Evolutionary conservation across 92 coral and sea anemone genomes (phyloP).

Genomic region (Zoanthus sociatus): DNA sequence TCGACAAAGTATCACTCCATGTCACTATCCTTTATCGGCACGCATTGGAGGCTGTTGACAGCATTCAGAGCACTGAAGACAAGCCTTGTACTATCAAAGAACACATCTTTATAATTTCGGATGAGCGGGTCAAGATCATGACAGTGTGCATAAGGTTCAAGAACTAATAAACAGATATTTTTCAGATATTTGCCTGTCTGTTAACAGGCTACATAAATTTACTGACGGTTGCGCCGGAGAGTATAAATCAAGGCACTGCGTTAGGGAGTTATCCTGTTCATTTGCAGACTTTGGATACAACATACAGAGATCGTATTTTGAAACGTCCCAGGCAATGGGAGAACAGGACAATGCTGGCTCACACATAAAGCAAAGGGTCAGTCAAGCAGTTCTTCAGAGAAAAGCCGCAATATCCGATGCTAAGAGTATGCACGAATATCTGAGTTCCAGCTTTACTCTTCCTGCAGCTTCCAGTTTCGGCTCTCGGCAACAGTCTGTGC

Average conservation of each 20-base stretch:
- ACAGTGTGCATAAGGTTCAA: too few relatives aligned
- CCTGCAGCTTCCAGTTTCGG: slow-evolving; percentile 56
- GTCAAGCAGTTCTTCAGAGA: slow-evolving; percentile 45
- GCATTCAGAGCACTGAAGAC: slow-evolving; percentile 49
- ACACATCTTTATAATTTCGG: slow-evolving; percentile 51
- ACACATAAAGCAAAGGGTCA: slow-evolving; percentile 45
- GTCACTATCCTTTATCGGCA: slow-evolving; percentile 36
- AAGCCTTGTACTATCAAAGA: slow-evolving; percentile 56
- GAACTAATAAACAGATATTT: slow-evolving; percentile 30
- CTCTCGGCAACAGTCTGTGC: slow-evolving; percentile 43
- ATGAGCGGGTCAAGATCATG: slow-evolving; percentile 24
- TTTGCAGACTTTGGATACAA: slow-evolving; percentile 44
- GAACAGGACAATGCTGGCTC: background rate
- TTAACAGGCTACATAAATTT: slow-evolving; percentile 40
- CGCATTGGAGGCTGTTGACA: slow-evolving; percentile 54
- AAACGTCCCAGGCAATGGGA: slow-evolving; percentile 8
- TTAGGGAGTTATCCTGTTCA: slow-evolving; percentile 42
- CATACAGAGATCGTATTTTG: slow-evolving; percentile 20
- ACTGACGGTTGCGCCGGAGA: slow-evolving; percentile 46
- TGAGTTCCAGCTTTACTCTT: slow-evolving; percentile 29
- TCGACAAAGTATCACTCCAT: background rate
- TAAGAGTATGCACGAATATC: slow-evolving; percentile 47
- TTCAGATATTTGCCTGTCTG: slow-evolving; percentile 3
- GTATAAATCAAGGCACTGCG: slow-evolving; percentile 4
- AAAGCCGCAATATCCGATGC: slow-evolving; percentile 52